Evolutionary conservation across 2,888 invertebrate genomes (phyloP), one percentile per base, ranked within the genome.

Genomic region (Eupithecia centaureata): DNA sequence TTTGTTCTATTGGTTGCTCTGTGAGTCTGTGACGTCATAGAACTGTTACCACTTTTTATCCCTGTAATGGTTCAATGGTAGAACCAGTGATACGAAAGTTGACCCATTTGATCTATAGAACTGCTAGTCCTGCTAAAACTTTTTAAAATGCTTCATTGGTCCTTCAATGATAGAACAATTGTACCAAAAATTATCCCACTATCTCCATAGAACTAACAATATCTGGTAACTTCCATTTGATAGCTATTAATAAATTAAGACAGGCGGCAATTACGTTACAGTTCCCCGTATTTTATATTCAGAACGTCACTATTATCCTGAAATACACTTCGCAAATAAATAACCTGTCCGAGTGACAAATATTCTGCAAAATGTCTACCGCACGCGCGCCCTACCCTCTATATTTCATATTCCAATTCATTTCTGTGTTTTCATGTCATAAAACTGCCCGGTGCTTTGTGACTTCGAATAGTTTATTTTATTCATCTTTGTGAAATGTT

Each of bases 391-490:
- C 70, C 75, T 42, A 57, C 66, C 68, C 69, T 69, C 52, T 61
- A 75, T 76, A 75, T 73, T 75, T 73, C 72, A 72, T 71, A 65
- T 72, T 72, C 69, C 72, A 68, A 73, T 75, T 73, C 65, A 72
- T 72, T 74, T 68, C 58, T 61, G 32, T 54, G 52, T 54, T 54
- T 67, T 62, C 61, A 22, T 68, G 61, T 61, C 71, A 32, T 61
- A 67, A 28, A 65, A 63, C 64, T 68, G 65, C 51, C 66, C 71
- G 67, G 64, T 72, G 57, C 56, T 63, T 61, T 57, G 30, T 38
- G 35, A 63, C 59, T 65, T 22, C 22, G 38, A 52, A 65, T 47
- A 64, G 38, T 65, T 63, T 66, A 67, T 42, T 30, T 33, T 22
- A 42, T 8, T 42, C 18, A 0, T 42, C 42, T 18, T 42, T 42